Base-by-base conservation (phyloP, 2,888 invertebrate genomes). In the Eurytoma californica region DNA sequence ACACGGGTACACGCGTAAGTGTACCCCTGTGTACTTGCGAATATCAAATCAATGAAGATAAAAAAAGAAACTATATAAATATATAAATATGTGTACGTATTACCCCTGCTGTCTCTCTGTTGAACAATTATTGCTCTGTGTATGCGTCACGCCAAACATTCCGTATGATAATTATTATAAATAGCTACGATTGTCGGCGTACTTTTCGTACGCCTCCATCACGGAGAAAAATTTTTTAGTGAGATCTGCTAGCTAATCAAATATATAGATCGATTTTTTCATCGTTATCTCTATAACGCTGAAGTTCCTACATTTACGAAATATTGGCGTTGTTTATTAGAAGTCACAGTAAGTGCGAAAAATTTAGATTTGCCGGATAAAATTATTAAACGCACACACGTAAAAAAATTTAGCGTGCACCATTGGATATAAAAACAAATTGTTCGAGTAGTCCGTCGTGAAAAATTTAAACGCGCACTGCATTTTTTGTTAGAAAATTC, bases 1-100 rank as follows among this genome's bases (percentile, higher is more conserved):
- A 69, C 28, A 53, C 18, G 61, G 24, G 24, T 24, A 24, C 24
- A 24, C 51, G 16, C 16, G 53, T 60, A 60, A 16, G 60, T 70
- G 63, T 65, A n/a, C 69, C 28, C 9, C 39, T 39, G 55, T 78
- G 72, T 77, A 79, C 73, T 68, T 81, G 69, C 58, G 39, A 79
- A 74, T 79, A 74, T 79, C 58, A 74, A 74, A 74, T 60, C 7
- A 79, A 79, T 78, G 66, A 39, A 77, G 66, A 82, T 80, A 80
- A 80, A 83, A 68, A 80, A 16, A 74, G 20, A 81, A 67, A 69
- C 79, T 72, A 76, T 74, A 82, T 65, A 80, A 74, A 79, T 72
- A 80, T 77, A 81, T 79, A 79, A 49, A 57, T 72, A 76, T 65
- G 49, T 72, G 75, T 55, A 57, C 55, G 39, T 72, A 80, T 69